Evolutionary conservation across 23 tunicate species (phyloP).

Genomic region (Aplidium turbinatum): DNA sequence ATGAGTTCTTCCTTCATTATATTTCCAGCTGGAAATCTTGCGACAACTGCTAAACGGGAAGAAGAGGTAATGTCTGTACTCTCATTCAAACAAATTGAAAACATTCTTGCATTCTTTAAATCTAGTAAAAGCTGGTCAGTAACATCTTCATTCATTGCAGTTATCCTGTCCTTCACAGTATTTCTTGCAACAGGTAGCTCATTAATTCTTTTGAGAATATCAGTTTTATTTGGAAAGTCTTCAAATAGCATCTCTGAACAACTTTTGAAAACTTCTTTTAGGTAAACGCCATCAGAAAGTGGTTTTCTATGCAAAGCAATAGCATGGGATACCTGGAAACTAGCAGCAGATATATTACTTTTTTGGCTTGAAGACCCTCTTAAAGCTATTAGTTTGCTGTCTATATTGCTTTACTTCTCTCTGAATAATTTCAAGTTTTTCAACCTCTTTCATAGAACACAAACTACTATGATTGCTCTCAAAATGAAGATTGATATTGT

Average conservation of each 20-base stretch:
- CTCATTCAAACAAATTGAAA: slow-evolving; percentile 55
- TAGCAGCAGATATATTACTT: slow-evolving; percentile 18
- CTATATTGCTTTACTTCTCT: slow-evolving; percentile 28
- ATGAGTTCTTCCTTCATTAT: slow-evolving; percentile 49
- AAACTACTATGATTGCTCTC: slow-evolving; percentile 31
- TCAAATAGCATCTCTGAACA: slow-evolving; percentile 45
- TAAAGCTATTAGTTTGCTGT: slow-evolving; percentile 29
- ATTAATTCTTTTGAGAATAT: slow-evolving; percentile 48
- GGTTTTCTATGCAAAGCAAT: slow-evolving; percentile 61
- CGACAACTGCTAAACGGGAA: slow-evolving; percentile 45
- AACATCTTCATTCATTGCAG: slow-evolving; percentile 42
- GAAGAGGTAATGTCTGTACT: slow-evolving; percentile 33
- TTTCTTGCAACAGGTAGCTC: slow-evolving; percentile 51
- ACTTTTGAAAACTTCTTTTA: slow-evolving; percentile 38
- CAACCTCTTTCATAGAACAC: slow-evolving; percentile 16
- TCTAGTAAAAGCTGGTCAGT: slow-evolving; percentile 39
- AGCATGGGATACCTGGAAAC: slow-evolving; percentile 44
- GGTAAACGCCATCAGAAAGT: slow-evolving; percentile 49
- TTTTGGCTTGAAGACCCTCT: slow-evolving; percentile 15
- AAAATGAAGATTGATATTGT: slow-evolving; percentile 36
- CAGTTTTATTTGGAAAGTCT: slow-evolving; percentile 56
- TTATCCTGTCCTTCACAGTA: slow-evolving; percentile 42
- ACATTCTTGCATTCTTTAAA: slow-evolving; percentile 40
- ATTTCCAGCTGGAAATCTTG: slow-evolving; percentile 49
- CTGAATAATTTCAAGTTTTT: slow-evolving; percentile 28